Evolutionary conservation across 2,888 invertebrate genomes (phyloP), one percentile per base, ranked within the genome.

Genomic region (Sesia apiformis): DNA sequence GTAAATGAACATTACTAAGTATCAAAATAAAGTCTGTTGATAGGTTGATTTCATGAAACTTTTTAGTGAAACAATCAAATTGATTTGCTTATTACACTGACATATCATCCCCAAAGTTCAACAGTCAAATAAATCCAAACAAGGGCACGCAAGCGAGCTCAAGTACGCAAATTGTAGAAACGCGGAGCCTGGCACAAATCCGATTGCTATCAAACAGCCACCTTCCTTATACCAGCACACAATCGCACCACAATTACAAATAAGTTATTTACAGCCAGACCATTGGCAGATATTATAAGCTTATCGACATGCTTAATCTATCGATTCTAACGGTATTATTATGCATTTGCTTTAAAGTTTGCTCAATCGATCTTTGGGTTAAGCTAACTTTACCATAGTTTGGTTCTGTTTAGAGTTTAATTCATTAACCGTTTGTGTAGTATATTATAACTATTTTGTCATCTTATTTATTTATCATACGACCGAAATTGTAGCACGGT

Each of bases 191-290:
- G 68, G 71, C 63, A 73, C 73, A 70, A 69, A 65, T 61, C 62
- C 69, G 80, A 79, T 80, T 65, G 69, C 50, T 64, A 79, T 81
- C 78, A 72, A 72, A 73, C 64, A 60, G 66, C 68, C 66, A 67
- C 68, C 65, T 61, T 65, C 64, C 70, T 68, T 70, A 69, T 69
- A 70, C 61, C 63, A 65, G 63, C 66, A 75, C 69, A 76, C 74
- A 78, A 78, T 74, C 71, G 73, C 70, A 63, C 65, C 57, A 69
- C 78, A 78, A 78, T 80, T 74, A 79, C 78, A 76, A 78, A 76
- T 75, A 72, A 75, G 77, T 75, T 80, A 81, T 78, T 77, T 80
- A 76, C 71, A 70, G 69, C 69, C 68, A 63, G 63, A 66, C 74
- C 74, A 71, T 74, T 74, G 66, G 65, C 64, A 69, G 74, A 72